A percentile compares a stretch with the other conserved stretches of the same genome.
These are phyloP conservation scores for Cosmopolites sordidus DNA, from an alignment of 2,888 invertebrate species.

Conservation along the genomic window DNA sequence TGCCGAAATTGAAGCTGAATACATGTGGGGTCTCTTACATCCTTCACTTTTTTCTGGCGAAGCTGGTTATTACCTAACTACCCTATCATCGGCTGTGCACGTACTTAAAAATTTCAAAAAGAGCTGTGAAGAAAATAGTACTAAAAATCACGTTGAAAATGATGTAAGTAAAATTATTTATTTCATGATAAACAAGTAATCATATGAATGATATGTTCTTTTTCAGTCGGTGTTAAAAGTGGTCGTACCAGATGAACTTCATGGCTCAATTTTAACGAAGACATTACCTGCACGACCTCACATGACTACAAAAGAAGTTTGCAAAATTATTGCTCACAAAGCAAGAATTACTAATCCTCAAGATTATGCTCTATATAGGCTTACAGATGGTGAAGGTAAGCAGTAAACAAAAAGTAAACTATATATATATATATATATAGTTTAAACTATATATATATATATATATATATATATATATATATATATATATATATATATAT, in stretches of 20 bases:
- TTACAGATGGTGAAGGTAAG: conserved; percentile 85
- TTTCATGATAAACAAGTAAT: too few species aligned
- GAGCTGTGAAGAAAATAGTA: conserved; percentile 41
- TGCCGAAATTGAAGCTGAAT: conserved; percentile 92
- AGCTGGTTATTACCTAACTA: conserved; percentile 92
- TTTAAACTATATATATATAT: too few species aligned
- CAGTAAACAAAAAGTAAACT: too few species aligned
- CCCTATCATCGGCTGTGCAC: conserved; percentile 88
- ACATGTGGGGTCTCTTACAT: conserved; percentile 91
- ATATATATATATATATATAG: too few species aligned
- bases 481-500: too few species aligned
- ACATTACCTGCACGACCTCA: conserved; percentile 90
- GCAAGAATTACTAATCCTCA: conserved; percentile 94
- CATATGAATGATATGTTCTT: too few species aligned
- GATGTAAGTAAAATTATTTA: conserved; percentile 41
- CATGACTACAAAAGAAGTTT: conserved; percentile 88
- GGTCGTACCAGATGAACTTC: conserved; percentile 89
- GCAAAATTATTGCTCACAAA: conserved; percentile 92
- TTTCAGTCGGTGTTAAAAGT: conserved; percentile 74
- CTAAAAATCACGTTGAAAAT: conserved; percentile 43
- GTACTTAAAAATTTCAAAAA: conserved; percentile 67
- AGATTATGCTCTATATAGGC: conserved; percentile 88
- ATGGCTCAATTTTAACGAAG: conserved; percentile 86
- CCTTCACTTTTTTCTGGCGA: conserved; percentile 87
- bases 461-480: too few species aligned